These are phyloP conservation scores for Nicator chloris DNA, from an alignment of 2,113 vertebrate species.

Conservation along the genomic window DNA sequence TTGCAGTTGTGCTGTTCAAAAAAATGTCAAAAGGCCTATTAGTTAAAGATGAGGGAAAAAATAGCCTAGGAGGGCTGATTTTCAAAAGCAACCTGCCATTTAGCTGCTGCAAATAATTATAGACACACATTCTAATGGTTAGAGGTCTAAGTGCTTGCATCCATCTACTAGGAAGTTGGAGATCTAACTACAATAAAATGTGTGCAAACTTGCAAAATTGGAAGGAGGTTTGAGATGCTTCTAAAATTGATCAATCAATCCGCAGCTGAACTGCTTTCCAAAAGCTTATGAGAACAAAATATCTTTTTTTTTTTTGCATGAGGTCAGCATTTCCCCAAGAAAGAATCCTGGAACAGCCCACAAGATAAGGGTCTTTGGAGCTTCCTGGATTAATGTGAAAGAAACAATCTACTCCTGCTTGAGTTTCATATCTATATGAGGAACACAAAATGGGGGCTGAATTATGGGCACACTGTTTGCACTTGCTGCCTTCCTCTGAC, in stretches of 20 bases:
- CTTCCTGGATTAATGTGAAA: not conserved
- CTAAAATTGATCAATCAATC: not conserved
- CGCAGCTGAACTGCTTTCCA: not conserved
- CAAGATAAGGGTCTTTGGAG: not conserved
- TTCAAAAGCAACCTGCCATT: not conserved
- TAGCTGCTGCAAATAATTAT: slow-evolving; percentile 36
- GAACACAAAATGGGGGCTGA: not conserved
- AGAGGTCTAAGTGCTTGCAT: not conserved
- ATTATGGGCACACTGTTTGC: not conserved
- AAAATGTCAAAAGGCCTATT: not conserved
- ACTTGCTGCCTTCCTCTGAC: not conserved
- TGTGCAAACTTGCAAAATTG: not conserved
- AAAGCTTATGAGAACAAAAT: not conserved
- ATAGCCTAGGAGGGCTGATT: not conserved
- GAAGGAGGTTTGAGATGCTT: not conserved
- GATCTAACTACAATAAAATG: not conserved
- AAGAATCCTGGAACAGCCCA: not conserved
- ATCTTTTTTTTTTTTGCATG: not conserved
- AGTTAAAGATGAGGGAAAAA: not conserved
- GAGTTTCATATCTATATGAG: not conserved
- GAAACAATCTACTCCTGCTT: not conserved
- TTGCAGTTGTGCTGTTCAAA: not conserved
- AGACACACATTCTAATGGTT: not conserved
- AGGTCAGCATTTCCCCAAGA: not conserved
- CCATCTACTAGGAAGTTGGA: not conserved